These are phyloP conservation scores for Tortricodes alternella DNA, from an alignment of 2,888 invertebrate genomes.

Conservation along the genomic window DNA sequence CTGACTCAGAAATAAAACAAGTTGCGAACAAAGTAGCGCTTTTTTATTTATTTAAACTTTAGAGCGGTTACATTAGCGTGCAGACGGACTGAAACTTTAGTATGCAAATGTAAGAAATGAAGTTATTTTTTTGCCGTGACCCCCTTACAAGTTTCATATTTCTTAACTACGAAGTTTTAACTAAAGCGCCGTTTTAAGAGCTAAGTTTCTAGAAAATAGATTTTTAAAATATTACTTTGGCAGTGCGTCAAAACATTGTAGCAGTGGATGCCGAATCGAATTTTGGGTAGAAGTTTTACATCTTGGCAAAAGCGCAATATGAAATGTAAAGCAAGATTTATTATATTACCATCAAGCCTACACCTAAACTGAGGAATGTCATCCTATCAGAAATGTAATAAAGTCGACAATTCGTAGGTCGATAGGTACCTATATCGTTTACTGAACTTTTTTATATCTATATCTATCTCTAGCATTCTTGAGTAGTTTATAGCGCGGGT, in stretches of 20 bases:
- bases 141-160: conserved; percentile 13
- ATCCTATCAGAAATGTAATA: too few species aligned
- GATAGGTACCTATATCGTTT: too few species aligned
- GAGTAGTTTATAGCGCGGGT: too few species aligned
- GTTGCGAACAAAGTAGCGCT: background rate
- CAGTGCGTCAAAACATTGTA: background rate
- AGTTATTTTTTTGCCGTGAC: conserved; percentile 21
- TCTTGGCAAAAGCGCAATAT: too few species aligned
- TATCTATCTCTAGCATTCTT: too few species aligned
- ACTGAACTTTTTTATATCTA: too few species aligned
- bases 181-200: conserved; percentile 9
- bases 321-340: too few species aligned
- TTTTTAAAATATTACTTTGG: background rate
- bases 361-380: too few species aligned
- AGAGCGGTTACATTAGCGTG: background rate
- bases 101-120: conserved; percentile 16
- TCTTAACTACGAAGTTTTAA: conserved; percentile 16
- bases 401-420: too few species aligned
- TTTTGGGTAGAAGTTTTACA: background rate
- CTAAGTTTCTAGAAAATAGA: conserved; percentile 1
- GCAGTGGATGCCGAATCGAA: background rate
- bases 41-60: conserved; percentile 11
- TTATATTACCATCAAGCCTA: too few species aligned
- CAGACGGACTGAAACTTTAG: conserved; percentile 16
- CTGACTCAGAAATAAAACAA: background rate